Evolutionary conservation across 2,797 vertebrate species (phyloP).

Genomic region (Lepidocolaptes lacrymiger): DNA sequence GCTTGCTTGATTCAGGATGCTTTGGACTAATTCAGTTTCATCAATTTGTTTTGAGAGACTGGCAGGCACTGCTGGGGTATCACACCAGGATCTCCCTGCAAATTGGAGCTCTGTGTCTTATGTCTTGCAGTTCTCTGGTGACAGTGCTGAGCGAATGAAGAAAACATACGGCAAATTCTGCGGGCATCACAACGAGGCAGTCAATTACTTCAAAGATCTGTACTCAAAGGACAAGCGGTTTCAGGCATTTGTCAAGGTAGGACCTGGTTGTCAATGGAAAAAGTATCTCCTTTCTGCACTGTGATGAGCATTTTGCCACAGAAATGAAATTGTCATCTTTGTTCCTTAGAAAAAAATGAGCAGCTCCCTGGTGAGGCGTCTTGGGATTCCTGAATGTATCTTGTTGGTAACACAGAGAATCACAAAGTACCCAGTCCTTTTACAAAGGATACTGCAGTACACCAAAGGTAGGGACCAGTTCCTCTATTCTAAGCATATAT

Average conservation of each 20-base stretch:
- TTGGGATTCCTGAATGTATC: slow-evolving; percentile 96
- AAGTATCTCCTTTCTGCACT: neutral
- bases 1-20: neutral
- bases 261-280: neutral
- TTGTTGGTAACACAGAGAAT: slow-evolving; percentile 96
- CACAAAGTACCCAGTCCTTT: slow-evolving; percentile 95
- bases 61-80: neutral
- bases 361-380: slow-evolving; percentile 89
- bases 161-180: slow-evolving; percentile 93
- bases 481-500: neutral
- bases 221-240: slow-evolving; percentile 93
- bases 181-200: slow-evolving; percentile 93
- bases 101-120: neutral
- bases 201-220: slow-evolving; percentile 94
- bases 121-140: slow-evolving; percentile 88
- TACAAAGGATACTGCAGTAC: slow-evolving; percentile 92
- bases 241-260: slow-evolving; percentile 93
- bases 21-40: neutral
- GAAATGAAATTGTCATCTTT: neutral
- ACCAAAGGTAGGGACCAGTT: slow-evolving; percentile 84
- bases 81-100: neutral
- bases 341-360: slow-evolving; percentile 94
- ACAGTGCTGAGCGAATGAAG: slow-evolving; percentile 89
- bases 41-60: neutral
- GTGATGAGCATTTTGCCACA: neutral